Evolutionary conservation across 1,140 invertebrate species (phyloP).

Genomic region (Goniozus legneri): DNA sequence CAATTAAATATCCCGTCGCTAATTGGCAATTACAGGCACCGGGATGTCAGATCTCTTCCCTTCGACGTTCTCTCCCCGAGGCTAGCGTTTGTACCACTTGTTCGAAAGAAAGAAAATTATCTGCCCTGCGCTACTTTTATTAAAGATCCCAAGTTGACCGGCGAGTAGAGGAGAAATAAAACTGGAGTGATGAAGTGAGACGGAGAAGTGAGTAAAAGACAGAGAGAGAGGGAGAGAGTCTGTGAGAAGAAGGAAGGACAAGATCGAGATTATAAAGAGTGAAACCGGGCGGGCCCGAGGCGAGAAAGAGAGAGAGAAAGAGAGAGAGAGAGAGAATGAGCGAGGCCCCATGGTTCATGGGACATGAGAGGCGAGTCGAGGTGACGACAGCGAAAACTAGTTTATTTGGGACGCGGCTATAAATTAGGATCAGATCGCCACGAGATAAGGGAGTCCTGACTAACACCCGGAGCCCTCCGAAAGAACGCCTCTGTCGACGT

Average conservation of each 20-base stretch:
- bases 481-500: slow-evolving; percentile 33
- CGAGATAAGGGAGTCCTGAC: slow-evolving; percentile 52
- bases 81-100: too few relatives aligned
- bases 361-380: slow-evolving; percentile 26
- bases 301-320: slow-evolving; percentile 14
- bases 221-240: slow-evolving; percentile 11
- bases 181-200: background rate
- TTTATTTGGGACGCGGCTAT: slow-evolving; percentile 56
- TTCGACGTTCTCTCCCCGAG: slow-evolving; percentile 8
- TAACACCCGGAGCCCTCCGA: slow-evolving; percentile 52
- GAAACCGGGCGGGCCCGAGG: slow-evolving; percentile 5
- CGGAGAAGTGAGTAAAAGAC: slow-evolving; percentile 23
- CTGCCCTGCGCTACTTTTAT: too few relatives aligned
- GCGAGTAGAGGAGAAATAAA: too few relatives aligned
- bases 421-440: slow-evolving; percentile 57
- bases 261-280: background rate
- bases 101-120: too few relatives aligned
- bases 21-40: slow-evolving; percentile 54
- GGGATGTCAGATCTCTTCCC: slow-evolving; percentile 31
- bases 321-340: background rate
- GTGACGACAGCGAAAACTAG: slow-evolving; percentile 57
- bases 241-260: slow-evolving; percentile 13
- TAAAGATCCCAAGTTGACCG: too few relatives aligned
- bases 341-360: background rate
- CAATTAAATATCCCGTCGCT: slow-evolving; percentile 54